These are phyloP conservation scores for Acronicta aceris DNA, from an alignment of 2,888 invertebrate genomes.

Conservation along the genomic window DNA sequence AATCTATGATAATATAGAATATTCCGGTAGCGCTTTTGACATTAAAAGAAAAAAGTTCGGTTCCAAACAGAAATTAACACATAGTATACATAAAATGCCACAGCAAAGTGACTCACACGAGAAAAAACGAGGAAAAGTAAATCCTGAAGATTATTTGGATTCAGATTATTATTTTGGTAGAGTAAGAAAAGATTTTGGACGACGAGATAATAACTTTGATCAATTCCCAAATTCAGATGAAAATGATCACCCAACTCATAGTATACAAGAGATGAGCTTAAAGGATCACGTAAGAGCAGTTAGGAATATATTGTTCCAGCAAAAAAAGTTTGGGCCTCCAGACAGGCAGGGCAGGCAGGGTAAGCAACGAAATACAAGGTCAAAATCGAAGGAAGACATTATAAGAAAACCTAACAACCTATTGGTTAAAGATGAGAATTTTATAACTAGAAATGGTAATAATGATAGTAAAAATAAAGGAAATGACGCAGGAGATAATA, in stretches of 20 bases:
- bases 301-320: slow-evolving; percentile 57
- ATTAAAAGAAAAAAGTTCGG: slow-evolving; percentile 27
- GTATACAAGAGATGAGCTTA: slow-evolving; percentile 37
- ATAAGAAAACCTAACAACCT: background rate
- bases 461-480: slow-evolving; percentile 2
- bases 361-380: no score
- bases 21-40: background rate
- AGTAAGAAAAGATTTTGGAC: slow-evolving; percentile 17
- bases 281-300: slow-evolving; percentile 62
- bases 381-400: background rate
- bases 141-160: slow-evolving; percentile 66
- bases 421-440: background rate
- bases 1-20: slow-evolving; percentile 9
- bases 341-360: background rate
- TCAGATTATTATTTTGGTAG: slow-evolving; percentile 63
- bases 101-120: background rate
- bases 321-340: slow-evolving; percentile 50
- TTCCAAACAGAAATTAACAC: background rate
- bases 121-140: slow-evolving; percentile 14
- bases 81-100: slow-evolving; percentile 1
- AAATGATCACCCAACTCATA: slow-evolving; percentile 45
- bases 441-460: background rate
- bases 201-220: background rate
- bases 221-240: slow-evolving; percentile 45
- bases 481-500: slow-evolving; percentile 11